phyloP scores from a whole-genome alignment of 2,797 vertebrate genomes.

The Rallus crepitans region DNA sequence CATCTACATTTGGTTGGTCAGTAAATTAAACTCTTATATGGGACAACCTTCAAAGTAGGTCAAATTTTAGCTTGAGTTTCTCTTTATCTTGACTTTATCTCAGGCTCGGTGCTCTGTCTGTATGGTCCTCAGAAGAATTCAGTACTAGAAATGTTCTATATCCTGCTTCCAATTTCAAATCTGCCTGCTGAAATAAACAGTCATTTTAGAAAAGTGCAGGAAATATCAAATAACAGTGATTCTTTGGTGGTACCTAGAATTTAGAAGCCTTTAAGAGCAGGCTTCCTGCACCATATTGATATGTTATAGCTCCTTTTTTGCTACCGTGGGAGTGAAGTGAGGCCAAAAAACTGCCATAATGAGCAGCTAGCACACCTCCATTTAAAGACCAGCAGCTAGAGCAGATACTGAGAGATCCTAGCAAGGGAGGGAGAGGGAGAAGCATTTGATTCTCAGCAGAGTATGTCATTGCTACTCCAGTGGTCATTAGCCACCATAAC shows the following conservation, averaged over 20 bases:
- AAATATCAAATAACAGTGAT: slow-evolving; percentile 55
- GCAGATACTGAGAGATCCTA: neutral
- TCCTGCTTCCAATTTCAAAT: slow-evolving; percentile 12
- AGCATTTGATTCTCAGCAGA: neutral
- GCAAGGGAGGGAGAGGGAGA: neutral
- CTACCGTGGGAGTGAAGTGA: neutral
- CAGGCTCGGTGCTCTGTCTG: neutral
- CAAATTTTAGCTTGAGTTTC: slow-evolving; percentile 66
- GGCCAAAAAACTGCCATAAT: neutral
- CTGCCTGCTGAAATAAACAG: slow-evolving; percentile 1
- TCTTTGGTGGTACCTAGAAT: slow-evolving; percentile 25
- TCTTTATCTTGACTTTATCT: slow-evolving; percentile 45
- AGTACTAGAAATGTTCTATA: neutral
- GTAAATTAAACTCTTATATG: slow-evolving; percentile 64
- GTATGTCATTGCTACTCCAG: neutral
- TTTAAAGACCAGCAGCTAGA: neutral
- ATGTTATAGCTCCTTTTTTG: neutral
- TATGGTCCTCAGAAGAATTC: neutral
- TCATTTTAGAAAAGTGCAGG: neutral
- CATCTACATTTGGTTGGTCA: slow-evolving; percentile 60
- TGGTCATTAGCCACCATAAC: neutral
- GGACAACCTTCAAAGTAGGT: slow-evolving; percentile 72
- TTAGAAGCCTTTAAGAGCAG: slow-evolving; percentile 57
- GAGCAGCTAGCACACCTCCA: neutral
- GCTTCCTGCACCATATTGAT: neutral